phyloP scores from a whole-genome alignment of 2,113 vertebrate genomes.

The Ciconia maguari region DNA sequence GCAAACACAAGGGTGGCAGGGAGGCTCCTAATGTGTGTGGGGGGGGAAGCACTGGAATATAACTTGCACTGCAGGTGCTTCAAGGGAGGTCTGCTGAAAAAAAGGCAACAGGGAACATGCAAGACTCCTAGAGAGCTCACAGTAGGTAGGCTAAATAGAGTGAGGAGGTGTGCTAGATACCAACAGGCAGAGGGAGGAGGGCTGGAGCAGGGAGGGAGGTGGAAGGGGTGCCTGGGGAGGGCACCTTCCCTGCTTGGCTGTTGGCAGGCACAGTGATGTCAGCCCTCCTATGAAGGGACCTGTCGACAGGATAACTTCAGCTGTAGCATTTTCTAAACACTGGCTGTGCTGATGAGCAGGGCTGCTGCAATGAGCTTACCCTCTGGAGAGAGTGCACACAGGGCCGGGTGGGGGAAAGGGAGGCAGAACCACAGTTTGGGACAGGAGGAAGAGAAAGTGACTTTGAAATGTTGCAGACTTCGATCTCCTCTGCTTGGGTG shows the following conservation, averaged over 20 bases:
- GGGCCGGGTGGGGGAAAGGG: neutral
- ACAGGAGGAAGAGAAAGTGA: neutral
- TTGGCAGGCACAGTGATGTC: neutral
- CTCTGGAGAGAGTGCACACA: neutral
- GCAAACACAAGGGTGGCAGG: neutral
- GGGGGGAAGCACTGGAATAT: neutral
- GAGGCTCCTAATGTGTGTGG: neutral
- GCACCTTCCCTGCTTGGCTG: neutral
- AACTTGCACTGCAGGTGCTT: neutral
- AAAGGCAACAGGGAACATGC: neutral
- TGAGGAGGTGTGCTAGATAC: neutral
- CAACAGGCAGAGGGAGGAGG: neutral
- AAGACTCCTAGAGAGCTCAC: neutral
- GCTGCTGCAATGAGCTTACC: neutral
- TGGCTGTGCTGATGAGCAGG: neutral
- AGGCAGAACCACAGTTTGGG: neutral
- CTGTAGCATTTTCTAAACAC: neutral
- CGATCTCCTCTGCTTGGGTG: neutral
- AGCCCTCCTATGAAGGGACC: neutral
- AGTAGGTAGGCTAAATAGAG: neutral
- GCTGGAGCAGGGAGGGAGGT: neutral
- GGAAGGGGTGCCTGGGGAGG: neutral
- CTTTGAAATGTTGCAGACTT: neutral
- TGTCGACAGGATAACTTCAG: neutral
- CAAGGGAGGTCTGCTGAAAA: neutral